These are phyloP conservation scores for Spatulosminthurus flaviceps DNA, from an alignment of 2,888 invertebrate species.

Conservation along the genomic window DNA sequence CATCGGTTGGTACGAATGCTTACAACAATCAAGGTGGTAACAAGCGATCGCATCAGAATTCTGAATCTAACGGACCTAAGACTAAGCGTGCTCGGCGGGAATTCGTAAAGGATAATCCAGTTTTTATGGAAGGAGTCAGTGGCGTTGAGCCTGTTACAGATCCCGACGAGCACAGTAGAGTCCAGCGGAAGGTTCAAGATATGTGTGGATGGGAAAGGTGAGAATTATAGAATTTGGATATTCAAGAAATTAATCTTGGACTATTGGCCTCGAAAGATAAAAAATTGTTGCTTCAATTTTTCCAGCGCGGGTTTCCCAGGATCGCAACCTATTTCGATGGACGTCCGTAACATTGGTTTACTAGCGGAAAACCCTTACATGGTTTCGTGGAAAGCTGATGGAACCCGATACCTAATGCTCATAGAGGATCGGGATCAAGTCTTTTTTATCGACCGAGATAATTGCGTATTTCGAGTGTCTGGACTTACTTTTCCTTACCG, in stretches of 20 bases:
- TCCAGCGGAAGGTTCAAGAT: constrained; percentile 79
- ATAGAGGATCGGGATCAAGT: constrained; percentile 86
- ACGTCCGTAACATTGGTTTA: constrained; percentile 78
- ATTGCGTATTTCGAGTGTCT: constrained; percentile 86
- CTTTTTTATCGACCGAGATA: constrained; percentile 95
- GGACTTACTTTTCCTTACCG: constrained; percentile 82
- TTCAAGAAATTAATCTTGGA: not conserved
- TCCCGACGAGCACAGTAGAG: constrained; percentile 71
- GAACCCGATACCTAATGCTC: constrained; percentile 80
- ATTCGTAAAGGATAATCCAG: constrained; percentile 71
- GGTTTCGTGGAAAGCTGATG: constrained; percentile 99
- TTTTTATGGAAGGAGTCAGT: constrained; percentile 87
- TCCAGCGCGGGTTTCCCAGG: constrained; percentile 86
- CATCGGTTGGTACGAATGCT: constrained; percentile 20
- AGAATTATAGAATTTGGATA: constrained; percentile 40
- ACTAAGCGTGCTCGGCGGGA: constrained; percentile 68
- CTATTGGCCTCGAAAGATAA: not conserved
- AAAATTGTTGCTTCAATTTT: not conserved
- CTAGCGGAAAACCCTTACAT: constrained; percentile 85
- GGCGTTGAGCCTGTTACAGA: constrained; percentile 79
- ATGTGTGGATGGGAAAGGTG: constrained; percentile 82
- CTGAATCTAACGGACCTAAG: constrained; percentile 38
- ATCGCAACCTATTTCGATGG: constrained; percentile 97
- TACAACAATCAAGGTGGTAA: constrained; percentile 24
- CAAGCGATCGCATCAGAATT: constrained; percentile 33